A percentile compares a stretch with the other conserved stretches of the same genome.
phyloP scores from a whole-genome alignment of 2,113 vertebrate species.

The Cervus canadensis region DNA sequence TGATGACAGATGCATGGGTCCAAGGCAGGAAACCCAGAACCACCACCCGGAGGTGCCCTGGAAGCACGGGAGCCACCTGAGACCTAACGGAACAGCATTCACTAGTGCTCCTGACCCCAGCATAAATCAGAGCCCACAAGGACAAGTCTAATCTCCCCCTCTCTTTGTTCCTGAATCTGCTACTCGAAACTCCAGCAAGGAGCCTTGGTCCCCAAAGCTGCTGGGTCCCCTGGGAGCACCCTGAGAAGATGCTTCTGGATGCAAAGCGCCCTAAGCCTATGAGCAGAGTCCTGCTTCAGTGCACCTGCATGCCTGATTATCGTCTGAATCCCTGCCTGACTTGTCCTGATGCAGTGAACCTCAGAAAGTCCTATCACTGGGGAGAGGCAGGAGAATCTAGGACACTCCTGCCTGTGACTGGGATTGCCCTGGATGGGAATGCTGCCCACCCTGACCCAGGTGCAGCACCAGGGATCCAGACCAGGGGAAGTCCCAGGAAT shows the following conservation, averaged over 20 bases:
- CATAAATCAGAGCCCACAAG: accelerated
- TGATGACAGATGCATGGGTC: background rate
- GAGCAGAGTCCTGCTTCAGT: background rate
- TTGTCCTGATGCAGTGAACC: background rate
- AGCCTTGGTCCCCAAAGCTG: background rate
- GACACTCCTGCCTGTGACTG: accelerated
- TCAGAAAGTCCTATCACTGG: background rate
- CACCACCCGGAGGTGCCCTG: background rate
- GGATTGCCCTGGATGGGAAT: background rate
- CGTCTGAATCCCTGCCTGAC: background rate
- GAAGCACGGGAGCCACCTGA: background rate
- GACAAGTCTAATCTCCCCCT: background rate
- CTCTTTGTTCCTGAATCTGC: background rate
- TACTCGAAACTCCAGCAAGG: background rate
- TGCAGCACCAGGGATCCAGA: background rate
- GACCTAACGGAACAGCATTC: background rate
- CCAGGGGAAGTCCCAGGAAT: background rate
- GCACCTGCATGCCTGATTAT: background rate
- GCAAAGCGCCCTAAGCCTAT: background rate
- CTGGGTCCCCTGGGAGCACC: background rate
- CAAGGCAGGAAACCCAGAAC: background rate
- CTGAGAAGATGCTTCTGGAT: background rate
- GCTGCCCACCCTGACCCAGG: background rate
- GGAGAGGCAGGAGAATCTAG: background rate
- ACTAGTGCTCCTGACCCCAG: background rate